Evolutionary conservation across 2,888 invertebrate species (phyloP).

Genomic region (Amiota communis): DNA sequence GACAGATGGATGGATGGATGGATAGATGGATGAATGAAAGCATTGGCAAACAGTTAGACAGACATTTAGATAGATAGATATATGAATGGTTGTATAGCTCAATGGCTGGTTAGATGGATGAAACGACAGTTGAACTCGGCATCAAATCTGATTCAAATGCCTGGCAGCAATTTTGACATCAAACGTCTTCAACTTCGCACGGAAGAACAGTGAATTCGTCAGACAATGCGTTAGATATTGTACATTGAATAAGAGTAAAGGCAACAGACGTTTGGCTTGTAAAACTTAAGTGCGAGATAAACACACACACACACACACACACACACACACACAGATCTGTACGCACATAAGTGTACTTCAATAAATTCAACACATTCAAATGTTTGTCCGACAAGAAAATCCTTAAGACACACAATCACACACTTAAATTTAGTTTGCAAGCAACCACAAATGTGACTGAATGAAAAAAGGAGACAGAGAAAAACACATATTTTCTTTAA

Average conservation of each 20-base stretch:
- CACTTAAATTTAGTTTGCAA: conserved; percentile 13
- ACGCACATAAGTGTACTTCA: conserved; percentile 58
- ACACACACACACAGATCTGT: conserved; percentile 39
- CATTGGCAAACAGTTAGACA: background rate
- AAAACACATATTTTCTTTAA: too few relatives aligned
- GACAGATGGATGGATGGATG: background rate
- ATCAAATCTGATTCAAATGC: conserved; percentile 25
- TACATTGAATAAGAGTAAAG: background rate
- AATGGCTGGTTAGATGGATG: background rate
- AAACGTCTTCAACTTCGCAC: conserved; percentile 56
- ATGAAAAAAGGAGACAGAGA: too few relatives aligned
- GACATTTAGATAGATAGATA: background rate
- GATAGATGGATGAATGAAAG: background rate
- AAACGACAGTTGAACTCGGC: conserved; percentile 5
- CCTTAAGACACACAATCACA: conserved; percentile 31
- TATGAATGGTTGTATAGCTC: too few relatives aligned
- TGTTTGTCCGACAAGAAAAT: conserved; percentile 54
- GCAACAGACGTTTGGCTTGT: background rate
- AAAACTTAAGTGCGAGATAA: background rate
- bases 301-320: conserved; percentile 26
- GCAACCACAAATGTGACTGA: conserved; percentile 39
- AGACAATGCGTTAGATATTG: background rate
- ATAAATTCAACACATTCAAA: conserved; percentile 67
- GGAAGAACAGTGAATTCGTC: conserved; percentile 7
- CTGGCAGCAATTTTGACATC: conserved; percentile 60